Evolutionary conservation across 1,140 invertebrate genomes (phyloP), one percentile per base, ranked within the genome.

Genomic region (Brachionus asplanchnoidis): DNA sequence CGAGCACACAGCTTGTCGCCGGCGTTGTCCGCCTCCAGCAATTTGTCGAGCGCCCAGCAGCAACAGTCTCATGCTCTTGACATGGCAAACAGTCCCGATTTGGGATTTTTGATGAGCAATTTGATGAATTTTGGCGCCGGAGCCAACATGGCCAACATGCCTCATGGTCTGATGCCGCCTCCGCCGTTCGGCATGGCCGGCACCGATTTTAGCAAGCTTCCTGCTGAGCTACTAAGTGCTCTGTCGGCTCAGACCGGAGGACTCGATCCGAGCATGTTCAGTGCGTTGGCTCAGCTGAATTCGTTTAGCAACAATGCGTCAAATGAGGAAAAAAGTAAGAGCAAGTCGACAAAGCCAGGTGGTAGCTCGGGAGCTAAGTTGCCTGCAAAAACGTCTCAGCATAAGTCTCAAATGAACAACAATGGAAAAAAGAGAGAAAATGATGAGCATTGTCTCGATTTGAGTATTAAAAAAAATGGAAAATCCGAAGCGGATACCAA

Each of bases 251-350:
- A 82, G 53, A 17, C 56, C 26, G 36, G 23, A 11, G 79, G 56
- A 44, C n/a, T 82, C 9, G 79, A 82, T 36, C 79, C 79, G 12
- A 82, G 28, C 36, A 60, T 82, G 65, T 82, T 82, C 28, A 82
- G 79, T 40, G 79, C 79, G 11, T 68, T 82, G 17, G 53, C 79
- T 20, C 79, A 82, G 42, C 53, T 82, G 8, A 68, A 68, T 23
- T 42, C 36, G 1, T 82, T 82, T 40, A 68, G 53, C 42, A 68
- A 66, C 17, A 60, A n/a, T 17, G 79, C 42, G 2, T 9, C 65
- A 26, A 40, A 40, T 40, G 79, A 82, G 2, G 32, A 65, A n/a
- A 44, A 60, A n/a, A 68, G n/a, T 26, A 46, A 40, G 6, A 65
- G 7, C 44, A 82, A 82, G 36, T 17, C 53, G 3, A 12, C 23